These are phyloP conservation scores for Cataglyphis livida DNA, from an alignment of 2,888 invertebrate genomes.

Conservation along the genomic window DNA sequence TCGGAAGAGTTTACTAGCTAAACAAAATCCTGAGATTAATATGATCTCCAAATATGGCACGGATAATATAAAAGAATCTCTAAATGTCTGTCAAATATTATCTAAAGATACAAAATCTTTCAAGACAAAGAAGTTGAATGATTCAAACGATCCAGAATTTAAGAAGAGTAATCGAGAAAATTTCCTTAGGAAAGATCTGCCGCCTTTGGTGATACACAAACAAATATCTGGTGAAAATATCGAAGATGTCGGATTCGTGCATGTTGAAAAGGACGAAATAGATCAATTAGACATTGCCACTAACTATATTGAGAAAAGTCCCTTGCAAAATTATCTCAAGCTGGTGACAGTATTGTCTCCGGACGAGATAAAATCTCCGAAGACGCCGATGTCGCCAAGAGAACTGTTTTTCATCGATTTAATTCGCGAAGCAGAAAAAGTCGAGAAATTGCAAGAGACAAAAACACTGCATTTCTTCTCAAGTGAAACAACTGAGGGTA, in stretches of 20 bases:
- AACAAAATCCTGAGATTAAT: slow-evolving; percentile 8
- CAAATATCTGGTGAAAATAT: slow-evolving; percentile 66
- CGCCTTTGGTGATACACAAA: slow-evolving; percentile 74
- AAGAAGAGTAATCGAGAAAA: slow-evolving; percentile 10
- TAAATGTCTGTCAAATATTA: neutral
- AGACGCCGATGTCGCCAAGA: slow-evolving; percentile 82
- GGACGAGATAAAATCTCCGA: slow-evolving; percentile 49
- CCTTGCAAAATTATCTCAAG: slow-evolving; percentile 73
- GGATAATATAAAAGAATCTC: neutral
- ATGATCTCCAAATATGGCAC: slow-evolving; percentile 56
- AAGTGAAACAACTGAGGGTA: neutral
- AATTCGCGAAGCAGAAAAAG: slow-evolving; percentile 80
- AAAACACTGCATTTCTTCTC: slow-evolving; percentile 60
- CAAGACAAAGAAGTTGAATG: neutral
- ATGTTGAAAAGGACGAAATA: slow-evolving; percentile 47
- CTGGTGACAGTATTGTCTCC: slow-evolving; percentile 71
- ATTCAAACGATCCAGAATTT: neutral
- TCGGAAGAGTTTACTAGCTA: slow-evolving; percentile 54
- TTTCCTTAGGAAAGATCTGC: slow-evolving; percentile 57
- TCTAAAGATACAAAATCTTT: slow-evolving; percentile 3
- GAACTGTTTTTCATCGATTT: slow-evolving; percentile 85
- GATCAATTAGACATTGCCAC: slow-evolving; percentile 21
- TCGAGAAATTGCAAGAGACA: slow-evolving; percentile 37
- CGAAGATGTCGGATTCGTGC: slow-evolving; percentile 62
- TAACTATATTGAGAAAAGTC: slow-evolving; percentile 50